These are phyloP conservation scores for Ernsta delagoae DNA, from an alignment of 2,888 invertebrate species.

Conservation along the genomic window DNA sequence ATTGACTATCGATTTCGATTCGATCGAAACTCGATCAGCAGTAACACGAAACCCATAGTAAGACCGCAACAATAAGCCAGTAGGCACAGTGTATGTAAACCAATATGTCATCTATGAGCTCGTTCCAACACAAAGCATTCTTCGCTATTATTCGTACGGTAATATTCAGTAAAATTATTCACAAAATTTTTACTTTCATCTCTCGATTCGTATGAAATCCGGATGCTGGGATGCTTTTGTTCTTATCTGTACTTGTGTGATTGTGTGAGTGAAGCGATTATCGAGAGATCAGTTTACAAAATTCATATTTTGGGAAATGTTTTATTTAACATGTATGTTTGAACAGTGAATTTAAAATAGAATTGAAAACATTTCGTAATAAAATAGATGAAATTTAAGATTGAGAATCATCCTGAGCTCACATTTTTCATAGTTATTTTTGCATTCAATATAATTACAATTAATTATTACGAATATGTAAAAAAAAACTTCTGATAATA, in stretches of 20 bases:
- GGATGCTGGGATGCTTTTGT: constrained; percentile 31
- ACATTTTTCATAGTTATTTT: too few relatives aligned
- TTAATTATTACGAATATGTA: too few relatives aligned
- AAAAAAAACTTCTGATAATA: too few relatives aligned
- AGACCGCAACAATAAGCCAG: constrained; percentile 37
- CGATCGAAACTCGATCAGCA: constrained; percentile 1
- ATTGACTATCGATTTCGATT: not conserved
- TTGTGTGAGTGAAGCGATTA: not conserved
- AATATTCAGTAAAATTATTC: constrained; percentile 67
- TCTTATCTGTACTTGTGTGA: constrained; percentile 7
- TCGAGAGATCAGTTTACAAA: not conserved
- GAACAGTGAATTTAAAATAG: too few relatives aligned
- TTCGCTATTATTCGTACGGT: constrained; percentile 61
- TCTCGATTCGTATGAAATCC: constrained; percentile 37
- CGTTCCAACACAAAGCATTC: constrained; percentile 69
- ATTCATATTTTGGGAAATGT: too few relatives aligned
- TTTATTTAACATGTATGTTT: too few relatives aligned
- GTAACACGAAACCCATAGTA: constrained; percentile 44
- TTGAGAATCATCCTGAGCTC: too few relatives aligned
- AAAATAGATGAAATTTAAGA: too few relatives aligned
- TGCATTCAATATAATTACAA: too few relatives aligned
- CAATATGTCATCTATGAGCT: constrained; percentile 68
- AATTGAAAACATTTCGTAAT: too few relatives aligned
- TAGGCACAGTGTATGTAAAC: constrained; percentile 54
- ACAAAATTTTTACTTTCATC: constrained; percentile 52